phyloP scores from a whole-genome alignment of 2,888 invertebrate genomes.

The Cephus spinipes region DNA sequence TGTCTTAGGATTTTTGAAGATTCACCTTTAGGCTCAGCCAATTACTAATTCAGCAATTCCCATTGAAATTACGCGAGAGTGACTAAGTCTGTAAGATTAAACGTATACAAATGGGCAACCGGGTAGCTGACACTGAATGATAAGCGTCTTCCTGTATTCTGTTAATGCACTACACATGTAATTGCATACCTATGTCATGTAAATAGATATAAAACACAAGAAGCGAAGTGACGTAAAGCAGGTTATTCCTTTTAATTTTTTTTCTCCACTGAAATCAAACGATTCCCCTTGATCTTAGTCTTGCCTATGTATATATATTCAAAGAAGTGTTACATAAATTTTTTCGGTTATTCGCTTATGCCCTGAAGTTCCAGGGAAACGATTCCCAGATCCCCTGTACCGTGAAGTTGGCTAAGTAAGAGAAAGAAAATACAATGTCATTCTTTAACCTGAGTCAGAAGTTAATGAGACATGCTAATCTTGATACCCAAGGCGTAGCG shows the following conservation, averaged over 20 bases:
- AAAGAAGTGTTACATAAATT: background rate
- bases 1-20: background rate
- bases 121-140: background rate
- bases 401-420: background rate
- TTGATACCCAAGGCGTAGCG: background rate
- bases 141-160: background rate
- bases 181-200: background rate
- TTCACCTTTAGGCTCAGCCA: background rate
- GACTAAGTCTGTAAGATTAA: background rate
- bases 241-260: background rate
- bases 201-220: background rate
- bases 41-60: background rate
- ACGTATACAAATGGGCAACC: background rate
- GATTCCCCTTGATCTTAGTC: background rate
- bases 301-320: background rate
- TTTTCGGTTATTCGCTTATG: background rate
- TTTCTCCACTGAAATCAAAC: background rate
- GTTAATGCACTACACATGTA: background rate
- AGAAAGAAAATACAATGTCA: background rate
- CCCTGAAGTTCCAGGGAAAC: background rate
- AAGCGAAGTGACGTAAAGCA: background rate
- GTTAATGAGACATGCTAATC: constrained; percentile 22
- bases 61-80: background rate
- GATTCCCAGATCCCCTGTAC: background rate
- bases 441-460: constrained; percentile 9